Conservation (phyloP, 1,140 invertebrate genomes). For the Cherax quadricarinatus region DNA sequence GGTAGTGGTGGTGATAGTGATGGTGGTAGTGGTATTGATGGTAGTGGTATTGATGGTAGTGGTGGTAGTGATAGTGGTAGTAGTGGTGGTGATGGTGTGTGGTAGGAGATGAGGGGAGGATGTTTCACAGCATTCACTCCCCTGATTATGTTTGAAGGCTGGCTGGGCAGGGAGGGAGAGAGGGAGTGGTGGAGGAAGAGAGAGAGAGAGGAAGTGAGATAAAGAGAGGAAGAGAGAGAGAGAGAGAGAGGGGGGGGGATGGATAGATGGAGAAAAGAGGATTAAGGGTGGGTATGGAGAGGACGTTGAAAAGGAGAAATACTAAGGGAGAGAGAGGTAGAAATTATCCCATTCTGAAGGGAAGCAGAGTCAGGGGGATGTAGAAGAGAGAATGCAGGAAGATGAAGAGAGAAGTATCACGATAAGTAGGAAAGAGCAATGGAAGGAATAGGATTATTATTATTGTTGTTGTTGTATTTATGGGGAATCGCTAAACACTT, state of each 20-base stretch:
- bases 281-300: too few species aligned
- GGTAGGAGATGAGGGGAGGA: background rate
- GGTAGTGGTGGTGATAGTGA: background rate
- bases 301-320: background rate
- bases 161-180: background rate
- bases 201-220: background rate
- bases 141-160: conserved; percentile 43
- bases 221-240: background rate
- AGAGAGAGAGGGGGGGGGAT: background rate
- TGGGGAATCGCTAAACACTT: too few species aligned
- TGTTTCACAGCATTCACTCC: conserved; percentile 27
- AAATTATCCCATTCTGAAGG: background rate
- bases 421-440: too few species aligned
- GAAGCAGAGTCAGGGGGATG: background rate
- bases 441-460: too few species aligned
- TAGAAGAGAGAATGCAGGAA: background rate
- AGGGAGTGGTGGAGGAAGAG: background rate
- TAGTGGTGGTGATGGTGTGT: background rate
- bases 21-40: too few species aligned
- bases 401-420: background rate
- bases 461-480: too few species aligned
- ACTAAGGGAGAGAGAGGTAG: background rate
- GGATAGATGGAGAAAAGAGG: background rate
- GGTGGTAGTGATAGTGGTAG: background rate
- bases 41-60: background rate